Evolutionary conservation across 2,888 invertebrate genomes (phyloP).

Genomic region (Epistrophe grossulariae): DNA sequence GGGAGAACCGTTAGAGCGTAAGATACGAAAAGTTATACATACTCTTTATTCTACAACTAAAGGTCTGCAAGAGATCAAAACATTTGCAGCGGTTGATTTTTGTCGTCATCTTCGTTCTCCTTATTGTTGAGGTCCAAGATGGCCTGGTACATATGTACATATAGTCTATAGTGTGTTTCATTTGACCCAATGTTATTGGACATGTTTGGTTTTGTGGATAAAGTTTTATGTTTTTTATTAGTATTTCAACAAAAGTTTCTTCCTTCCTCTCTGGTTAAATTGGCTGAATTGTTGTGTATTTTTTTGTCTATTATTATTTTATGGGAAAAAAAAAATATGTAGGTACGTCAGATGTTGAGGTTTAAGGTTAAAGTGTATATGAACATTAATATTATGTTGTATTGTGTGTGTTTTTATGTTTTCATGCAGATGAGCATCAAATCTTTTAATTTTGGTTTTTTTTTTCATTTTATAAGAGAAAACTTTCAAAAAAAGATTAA

Average conservation of each 20-base stretch:
- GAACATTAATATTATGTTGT: too few species aligned
- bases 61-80: conserved; percentile 43
- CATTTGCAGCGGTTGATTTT: conserved; percentile 23
- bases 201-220: conserved; percentile 57
- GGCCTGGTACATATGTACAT: neutral
- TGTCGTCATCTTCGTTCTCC: neutral
- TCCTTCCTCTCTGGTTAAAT: conserved; percentile 2
- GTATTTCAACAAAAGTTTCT: conserved; percentile 37
- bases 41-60: conserved; percentile 20
- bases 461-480: neutral
- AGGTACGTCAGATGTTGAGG: neutral
- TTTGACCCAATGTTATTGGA: conserved; percentile 54
- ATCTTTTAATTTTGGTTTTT: too few species aligned
- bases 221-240: conserved; percentile 33
- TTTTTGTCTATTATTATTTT: neutral
- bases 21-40: conserved; percentile 52
- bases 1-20: conserved; percentile 59
- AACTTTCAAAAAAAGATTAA: neutral
- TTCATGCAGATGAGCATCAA: neutral
- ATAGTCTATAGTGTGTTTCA: neutral
- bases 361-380: neutral
- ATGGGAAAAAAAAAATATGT: neutral
- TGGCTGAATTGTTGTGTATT: conserved; percentile 1
- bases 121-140: neutral
- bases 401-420: neutral